These are phyloP conservation scores for Saccopteryx bilineata DNA, from an alignment of 2,113 vertebrate genomes.

Conservation along the genomic window DNA sequence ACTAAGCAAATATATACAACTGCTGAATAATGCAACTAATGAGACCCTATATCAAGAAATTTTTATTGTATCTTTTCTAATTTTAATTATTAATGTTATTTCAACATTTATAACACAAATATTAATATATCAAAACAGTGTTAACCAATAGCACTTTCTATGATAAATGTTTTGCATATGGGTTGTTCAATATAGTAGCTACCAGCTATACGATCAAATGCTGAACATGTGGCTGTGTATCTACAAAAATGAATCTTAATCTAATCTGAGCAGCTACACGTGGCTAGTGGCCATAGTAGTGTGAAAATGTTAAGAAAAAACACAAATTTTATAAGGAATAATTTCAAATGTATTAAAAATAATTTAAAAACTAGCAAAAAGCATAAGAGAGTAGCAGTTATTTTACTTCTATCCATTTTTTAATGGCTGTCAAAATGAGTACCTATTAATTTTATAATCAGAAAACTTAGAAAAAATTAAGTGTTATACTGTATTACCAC, in stretches of 20 bases:
- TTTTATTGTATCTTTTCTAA: constrained; percentile 6
- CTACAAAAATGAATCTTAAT: constrained; percentile 1
- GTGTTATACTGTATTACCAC: neutral
- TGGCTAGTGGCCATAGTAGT: neutral
- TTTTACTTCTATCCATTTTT: neutral
- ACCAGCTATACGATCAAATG: neutral
- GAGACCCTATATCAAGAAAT: neutral
- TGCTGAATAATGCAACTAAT: neutral
- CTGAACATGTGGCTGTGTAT: neutral
- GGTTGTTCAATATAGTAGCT: constrained; percentile 5
- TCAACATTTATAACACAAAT: constrained; percentile 55
- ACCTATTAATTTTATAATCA: constrained; percentile 51
- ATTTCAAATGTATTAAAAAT: constrained; percentile 10
- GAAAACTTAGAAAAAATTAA: constrained; percentile 56
- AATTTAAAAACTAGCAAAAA: neutral
- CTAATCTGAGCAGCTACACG: neutral
- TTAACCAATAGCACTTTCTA: neutral
- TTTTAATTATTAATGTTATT: constrained; percentile 39
- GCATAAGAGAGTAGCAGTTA: neutral
- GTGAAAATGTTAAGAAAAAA: constrained; percentile 33
- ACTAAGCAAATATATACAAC: constrained; percentile 43
- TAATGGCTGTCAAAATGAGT: neutral
- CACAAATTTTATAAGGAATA: neutral
- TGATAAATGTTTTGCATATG: neutral
- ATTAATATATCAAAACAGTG: neutral